These are phyloP conservation scores for Blomia tropicalis DNA, from an alignment of 2,888 invertebrate species.

Conservation along the genomic window DNA sequence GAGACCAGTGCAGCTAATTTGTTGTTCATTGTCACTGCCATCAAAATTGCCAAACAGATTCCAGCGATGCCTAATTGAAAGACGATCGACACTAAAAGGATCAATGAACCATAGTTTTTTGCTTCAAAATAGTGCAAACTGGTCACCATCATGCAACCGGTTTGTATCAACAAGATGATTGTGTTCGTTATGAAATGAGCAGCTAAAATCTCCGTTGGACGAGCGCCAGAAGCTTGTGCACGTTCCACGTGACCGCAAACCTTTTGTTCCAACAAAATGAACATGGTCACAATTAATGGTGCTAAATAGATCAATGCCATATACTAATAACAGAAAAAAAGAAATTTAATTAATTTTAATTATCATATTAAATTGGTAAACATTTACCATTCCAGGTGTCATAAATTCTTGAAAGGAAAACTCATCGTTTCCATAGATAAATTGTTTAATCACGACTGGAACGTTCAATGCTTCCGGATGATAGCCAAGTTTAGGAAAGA, in stretches of 20 bases:
- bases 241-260: neutral
- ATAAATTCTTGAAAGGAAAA: conserved; percentile 7
- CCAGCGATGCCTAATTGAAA: neutral
- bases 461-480: conserved; percentile 1
- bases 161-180: neutral
- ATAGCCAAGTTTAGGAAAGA: conserved; percentile 3
- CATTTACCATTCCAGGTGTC: conserved; percentile 10
- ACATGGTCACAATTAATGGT: neutral
- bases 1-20: conserved; percentile 6
- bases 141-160: neutral
- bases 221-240: neutral
- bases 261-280: conserved; percentile 1
- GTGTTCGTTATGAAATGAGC: neutral
- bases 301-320: neutral
- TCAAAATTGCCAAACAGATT: neutral
- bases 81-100: neutral
- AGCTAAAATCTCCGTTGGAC: neutral
- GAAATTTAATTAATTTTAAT: neutral
- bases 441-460: neutral
- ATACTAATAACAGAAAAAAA: neutral
- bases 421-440: neutral
- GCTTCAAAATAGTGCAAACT: conserved; percentile 3
- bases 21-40: neutral
- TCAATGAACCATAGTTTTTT: neutral
- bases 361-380: neutral